Evolutionary conservation across 1,140 invertebrate genomes (phyloP).

Genomic region (Anoplolepis gracilipes): DNA sequence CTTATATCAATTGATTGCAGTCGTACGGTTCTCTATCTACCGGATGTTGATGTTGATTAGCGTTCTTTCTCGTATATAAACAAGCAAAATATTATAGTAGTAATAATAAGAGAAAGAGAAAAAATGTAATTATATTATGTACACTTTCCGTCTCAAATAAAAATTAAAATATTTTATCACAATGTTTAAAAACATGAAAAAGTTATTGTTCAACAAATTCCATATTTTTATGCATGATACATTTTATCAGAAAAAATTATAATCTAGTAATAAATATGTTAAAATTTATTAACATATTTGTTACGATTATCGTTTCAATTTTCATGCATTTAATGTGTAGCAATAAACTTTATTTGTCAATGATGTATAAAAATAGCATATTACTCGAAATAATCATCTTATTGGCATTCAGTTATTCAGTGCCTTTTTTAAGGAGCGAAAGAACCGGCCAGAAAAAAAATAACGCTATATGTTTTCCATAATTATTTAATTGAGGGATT

Average conservation of each 20-base stretch:
- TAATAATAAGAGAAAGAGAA: constrained; percentile 8
- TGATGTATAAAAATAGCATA: neutral
- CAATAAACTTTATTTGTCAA: constrained; percentile 22
- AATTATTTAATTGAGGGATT: constrained; percentile 30
- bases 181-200: neutral
- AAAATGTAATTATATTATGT: neutral
- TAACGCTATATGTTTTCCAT: constrained; percentile 1
- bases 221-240: neutral
- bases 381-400: constrained; percentile 15
- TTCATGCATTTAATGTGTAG: neutral
- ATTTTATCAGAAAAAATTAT: neutral
- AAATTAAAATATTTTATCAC: neutral
- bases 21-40: neutral
- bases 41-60: constrained; percentile 5
- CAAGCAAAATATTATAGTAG: constrained; percentile 23
- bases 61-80: constrained; percentile 7
- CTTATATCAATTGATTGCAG: neutral
- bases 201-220: neutral
- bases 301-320: neutral
- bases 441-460: neutral
- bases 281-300: neutral
- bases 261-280: neutral
- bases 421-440: constrained; percentile 8
- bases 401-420: constrained; percentile 27
- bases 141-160: neutral